These are phyloP conservation scores for Fistularia commersonii DNA, from an alignment of 2,797 vertebrate genomes.

Conservation along the genomic window DNA sequence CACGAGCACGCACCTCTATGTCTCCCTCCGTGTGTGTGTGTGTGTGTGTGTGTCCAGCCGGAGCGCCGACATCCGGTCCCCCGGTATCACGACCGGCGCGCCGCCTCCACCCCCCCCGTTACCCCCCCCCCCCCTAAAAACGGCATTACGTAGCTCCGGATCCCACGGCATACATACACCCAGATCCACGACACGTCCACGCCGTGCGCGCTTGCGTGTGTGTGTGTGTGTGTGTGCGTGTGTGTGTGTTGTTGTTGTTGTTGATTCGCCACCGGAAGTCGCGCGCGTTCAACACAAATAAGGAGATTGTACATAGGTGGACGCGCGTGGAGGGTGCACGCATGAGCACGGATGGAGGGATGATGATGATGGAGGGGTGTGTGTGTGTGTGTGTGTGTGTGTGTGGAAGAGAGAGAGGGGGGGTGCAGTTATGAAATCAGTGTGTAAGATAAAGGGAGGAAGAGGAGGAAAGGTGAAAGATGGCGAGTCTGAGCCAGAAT, in stretches of 20 bases:
- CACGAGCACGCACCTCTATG: constrained; percentile 7
- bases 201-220: constrained; percentile 20
- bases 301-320: too few species aligned
- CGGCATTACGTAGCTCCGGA: constrained; percentile 71
- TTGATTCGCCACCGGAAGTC: too few species aligned
- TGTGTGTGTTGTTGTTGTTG: too few species aligned
- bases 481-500: neutral
- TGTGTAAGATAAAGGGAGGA: constrained; percentile 64
- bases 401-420: neutral
- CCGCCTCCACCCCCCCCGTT: neutral
- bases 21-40: constrained; percentile 36
- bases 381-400: too few species aligned
- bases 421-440: constrained; percentile 68
- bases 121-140: constrained; percentile 50
- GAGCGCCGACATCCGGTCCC: too few species aligned
- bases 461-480: neutral
- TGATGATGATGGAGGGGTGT: too few species aligned
- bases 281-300: too few species aligned
- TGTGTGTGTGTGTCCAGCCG: too few species aligned
- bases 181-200: constrained; percentile 57
- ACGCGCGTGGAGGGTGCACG: too few species aligned
- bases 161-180: constrained; percentile 65
- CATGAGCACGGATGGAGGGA: too few species aligned
- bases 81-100: too few species aligned
- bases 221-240: too few species aligned